A percentile compares a stretch with the other conserved stretches of the same genome.
These are phyloP conservation scores for Sciurus carolinensis DNA, from an alignment of 2,797 vertebrate genomes.

Conservation along the genomic window DNA sequence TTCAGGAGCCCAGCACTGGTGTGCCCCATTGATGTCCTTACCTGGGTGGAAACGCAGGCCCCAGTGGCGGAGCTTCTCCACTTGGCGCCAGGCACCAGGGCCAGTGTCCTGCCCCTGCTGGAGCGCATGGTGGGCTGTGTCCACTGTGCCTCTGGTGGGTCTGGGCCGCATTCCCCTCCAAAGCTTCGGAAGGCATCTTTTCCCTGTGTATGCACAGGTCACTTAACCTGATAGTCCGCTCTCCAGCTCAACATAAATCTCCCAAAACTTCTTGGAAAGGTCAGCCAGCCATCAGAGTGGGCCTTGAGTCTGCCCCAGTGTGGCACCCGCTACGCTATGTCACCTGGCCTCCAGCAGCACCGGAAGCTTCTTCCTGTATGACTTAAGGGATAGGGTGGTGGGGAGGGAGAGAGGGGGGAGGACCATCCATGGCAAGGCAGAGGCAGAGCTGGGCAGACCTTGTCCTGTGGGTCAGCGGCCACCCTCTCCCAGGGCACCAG, in stretches of 20 bases:
- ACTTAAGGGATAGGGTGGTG: too few species aligned
- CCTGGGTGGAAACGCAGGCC: not conserved
- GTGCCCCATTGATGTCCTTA: slow-evolving; percentile 55
- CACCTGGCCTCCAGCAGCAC: not conserved
- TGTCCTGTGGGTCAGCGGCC: not conserved
- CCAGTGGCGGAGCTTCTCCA: not conserved
- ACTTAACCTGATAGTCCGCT: not conserved
- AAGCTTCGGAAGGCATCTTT: not conserved
- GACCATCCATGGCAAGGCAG: too few species aligned
- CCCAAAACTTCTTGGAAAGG: not conserved
- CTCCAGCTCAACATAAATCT: not conserved
- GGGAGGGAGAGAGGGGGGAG: too few species aligned
- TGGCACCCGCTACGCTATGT: not conserved
- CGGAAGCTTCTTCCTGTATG: not conserved
- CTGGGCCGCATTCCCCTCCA: not conserved
- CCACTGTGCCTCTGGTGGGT: not conserved
- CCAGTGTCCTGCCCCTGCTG: fast-evolving
- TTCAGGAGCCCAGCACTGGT: not conserved
- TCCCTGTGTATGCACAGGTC: not conserved
- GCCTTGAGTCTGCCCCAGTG: fast-evolving
- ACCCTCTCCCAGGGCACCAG: slow-evolving; percentile 38
- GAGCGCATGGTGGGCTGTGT: not conserved
- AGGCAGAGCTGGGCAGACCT: not conserved
- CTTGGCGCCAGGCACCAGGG: fast-evolving
- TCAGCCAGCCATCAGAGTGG: fast-evolving